These are phyloP conservation scores for Actenoides hombroni DNA, from an alignment of 2,113 vertebrate species.

Conservation along the genomic window DNA sequence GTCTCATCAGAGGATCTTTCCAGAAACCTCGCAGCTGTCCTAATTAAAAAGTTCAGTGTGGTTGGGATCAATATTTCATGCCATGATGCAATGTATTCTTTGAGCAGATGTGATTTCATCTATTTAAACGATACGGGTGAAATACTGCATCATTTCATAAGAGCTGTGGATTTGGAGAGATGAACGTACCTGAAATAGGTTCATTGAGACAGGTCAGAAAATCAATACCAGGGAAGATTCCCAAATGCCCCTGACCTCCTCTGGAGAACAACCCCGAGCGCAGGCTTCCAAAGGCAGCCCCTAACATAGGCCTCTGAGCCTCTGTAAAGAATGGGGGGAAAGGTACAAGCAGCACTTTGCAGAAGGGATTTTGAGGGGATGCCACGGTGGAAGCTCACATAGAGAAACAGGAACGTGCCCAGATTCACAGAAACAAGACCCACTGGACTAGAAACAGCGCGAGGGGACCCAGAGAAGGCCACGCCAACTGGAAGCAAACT, in stretches of 20 bases:
- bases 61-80: neutral
- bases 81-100: conserved; percentile 24
- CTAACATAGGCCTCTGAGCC: neutral
- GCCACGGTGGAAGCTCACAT: rapidly evolving
- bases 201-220: neutral
- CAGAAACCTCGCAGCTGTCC: neutral
- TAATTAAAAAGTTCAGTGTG: neutral
- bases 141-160: neutral
- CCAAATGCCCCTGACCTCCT: neutral
- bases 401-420: neutral
- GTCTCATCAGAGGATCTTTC: neutral
- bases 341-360: neutral
- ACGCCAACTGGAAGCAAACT: neutral
- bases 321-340: neutral
- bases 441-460: neutral
- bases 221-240: neutral
- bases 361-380: neutral
- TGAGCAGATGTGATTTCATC: neutral
- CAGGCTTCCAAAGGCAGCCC: neutral
- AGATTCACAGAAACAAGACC: neutral
- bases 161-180: neutral
- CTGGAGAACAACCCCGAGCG: neutral
- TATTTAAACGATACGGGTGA: conserved; percentile 9
- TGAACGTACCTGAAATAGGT: neutral
- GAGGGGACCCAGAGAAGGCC: neutral